phyloP scores from a whole-genome alignment of 2,797 vertebrate genomes.

The Sternotherus odoratus region DNA sequence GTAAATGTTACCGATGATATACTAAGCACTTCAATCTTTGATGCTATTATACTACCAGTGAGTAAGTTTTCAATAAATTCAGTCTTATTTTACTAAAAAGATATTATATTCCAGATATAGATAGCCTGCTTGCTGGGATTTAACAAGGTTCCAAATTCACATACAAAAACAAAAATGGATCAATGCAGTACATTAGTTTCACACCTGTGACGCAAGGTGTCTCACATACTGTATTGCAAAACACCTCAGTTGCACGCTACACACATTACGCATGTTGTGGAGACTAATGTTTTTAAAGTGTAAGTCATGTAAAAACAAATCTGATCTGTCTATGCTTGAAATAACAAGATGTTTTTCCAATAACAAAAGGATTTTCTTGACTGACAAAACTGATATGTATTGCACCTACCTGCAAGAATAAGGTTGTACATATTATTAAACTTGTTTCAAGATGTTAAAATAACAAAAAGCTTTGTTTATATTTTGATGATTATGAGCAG shows the following conservation, averaged over 20 bases:
- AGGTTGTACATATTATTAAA: neutral
- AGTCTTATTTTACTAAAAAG: neutral
- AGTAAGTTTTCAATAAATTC: neutral
- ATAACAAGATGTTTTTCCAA: neutral
- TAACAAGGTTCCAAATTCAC: neutral
- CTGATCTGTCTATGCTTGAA: neutral
- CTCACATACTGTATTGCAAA: neutral
- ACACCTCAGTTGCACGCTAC: neutral
- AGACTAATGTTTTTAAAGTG: neutral
- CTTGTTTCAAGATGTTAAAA: neutral
- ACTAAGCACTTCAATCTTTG: neutral
- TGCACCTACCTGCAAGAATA: neutral
- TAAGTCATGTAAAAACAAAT: neutral
- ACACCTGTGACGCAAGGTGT: neutral
- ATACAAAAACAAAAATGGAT: neutral
- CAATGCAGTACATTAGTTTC: neutral
- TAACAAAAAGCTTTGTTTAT: neutral
- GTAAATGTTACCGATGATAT: neutral
- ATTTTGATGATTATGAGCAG: neutral
- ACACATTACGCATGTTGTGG: neutral
- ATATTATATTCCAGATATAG: neutral
- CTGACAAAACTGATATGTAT: neutral
- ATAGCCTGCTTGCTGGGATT: constrained; percentile 2
- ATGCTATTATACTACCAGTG: neutral
- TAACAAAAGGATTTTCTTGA: neutral